These are phyloP conservation scores for Tanypteryx hageni DNA, from an alignment of 2,888 invertebrate species.

Conservation along the genomic window DNA sequence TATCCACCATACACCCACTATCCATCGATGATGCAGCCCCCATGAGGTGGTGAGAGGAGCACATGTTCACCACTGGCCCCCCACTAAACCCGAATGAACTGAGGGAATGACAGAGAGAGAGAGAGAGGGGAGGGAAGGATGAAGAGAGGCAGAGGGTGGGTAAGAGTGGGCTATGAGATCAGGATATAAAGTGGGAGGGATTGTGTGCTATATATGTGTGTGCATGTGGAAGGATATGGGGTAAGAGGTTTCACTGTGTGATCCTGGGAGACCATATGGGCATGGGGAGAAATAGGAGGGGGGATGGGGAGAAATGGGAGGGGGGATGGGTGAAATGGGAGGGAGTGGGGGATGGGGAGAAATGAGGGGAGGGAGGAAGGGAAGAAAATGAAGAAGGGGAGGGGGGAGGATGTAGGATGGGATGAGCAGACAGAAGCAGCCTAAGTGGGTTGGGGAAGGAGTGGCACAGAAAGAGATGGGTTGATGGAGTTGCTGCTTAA, in stretches of 20 bases:
- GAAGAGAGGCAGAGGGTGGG: neutral
- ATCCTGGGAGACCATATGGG: conserved; percentile 19
- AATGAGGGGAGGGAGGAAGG: neutral
- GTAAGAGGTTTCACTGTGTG: neutral
- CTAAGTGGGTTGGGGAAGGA: too few species aligned
- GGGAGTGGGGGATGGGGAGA: neutral
- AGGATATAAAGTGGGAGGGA: neutral
- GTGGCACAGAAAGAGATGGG: too few species aligned
- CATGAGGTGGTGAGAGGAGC: neutral
- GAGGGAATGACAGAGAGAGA: conserved; percentile 1
- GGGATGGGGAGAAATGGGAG: neutral
- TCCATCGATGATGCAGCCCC: neutral
- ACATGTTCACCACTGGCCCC: conserved; percentile 25
- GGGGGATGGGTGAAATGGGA: neutral
- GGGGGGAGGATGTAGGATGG: neutral
- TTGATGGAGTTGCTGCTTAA: too few species aligned
- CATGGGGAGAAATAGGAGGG: neutral
- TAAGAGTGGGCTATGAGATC: neutral
- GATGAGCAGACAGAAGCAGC: too few species aligned
- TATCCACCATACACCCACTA: neutral
- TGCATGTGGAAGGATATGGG: neutral
- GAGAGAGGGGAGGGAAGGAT: neutral
- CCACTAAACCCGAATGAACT: neutral
- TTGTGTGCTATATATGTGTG: neutral
- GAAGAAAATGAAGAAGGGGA: too few species aligned